These are phyloP conservation scores for Paramuricea clavata DNA, from an alignment of 92 coral and sea anemone genomes.

Conservation along the genomic window DNA sequence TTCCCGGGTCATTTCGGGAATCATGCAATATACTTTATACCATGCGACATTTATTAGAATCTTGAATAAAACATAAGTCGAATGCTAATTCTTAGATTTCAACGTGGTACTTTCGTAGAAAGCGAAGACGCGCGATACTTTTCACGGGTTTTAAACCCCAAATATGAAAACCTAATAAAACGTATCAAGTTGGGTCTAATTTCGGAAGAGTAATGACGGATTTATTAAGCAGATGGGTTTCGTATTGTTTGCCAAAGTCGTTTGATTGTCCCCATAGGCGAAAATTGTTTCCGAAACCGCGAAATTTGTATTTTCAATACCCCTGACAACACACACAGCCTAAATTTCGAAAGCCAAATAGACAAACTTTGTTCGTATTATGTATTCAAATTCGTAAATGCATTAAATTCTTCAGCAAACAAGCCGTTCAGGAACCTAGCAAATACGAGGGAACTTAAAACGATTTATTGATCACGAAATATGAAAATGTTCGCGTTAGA, in stretches of 20 bases:
- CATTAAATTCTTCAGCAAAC: constrained; percentile 16
- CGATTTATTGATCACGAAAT: neutral
- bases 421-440: neutral
- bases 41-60: neutral
- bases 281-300: neutral
- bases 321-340: neutral
- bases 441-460: neutral
- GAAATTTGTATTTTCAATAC: neutral
- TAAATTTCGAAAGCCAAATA: neutral
- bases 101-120: neutral
- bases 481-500: neutral
- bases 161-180: constrained; percentile 9
- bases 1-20: constrained; percentile 10
- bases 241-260: constrained; percentile 25
- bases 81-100: too few species aligned
- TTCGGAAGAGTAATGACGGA: constrained; percentile 34
- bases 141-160: too few species aligned
- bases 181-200: neutral
- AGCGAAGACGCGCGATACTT: too few species aligned
- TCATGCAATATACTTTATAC: neutral
- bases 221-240: constrained; percentile 43
- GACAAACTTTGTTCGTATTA: neutral
- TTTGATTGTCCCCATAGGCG: neutral
- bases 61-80: too few species aligned
- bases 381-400: constrained; percentile 2